Evolutionary conservation across 2,888 invertebrate species (phyloP), one percentile per base, ranked within the genome.

Genomic region (Junonia oenone): DNA sequence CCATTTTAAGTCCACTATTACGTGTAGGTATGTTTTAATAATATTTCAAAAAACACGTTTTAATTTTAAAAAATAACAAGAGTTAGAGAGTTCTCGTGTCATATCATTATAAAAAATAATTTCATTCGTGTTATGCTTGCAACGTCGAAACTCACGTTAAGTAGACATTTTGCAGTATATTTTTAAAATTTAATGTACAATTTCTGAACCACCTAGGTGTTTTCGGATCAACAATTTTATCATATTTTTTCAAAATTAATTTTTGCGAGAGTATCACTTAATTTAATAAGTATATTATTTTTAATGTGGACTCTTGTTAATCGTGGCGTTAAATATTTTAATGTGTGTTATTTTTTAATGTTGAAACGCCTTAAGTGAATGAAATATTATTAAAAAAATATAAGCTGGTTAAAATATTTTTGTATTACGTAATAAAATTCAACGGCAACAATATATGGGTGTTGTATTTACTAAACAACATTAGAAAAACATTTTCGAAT

Each of bases 91-190:
- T 29, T 15, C 45, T 45, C 29, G 29, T 29, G 29, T 45, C 45
- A 29, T 29, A 27, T 45, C 29, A 17, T 45, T 45, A 45, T 17
- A 40, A 40, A 38, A 45, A 45, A 22, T 29, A 29, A 45, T 19
- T 19, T 45, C 9, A n/a, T 45, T 45, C 11, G 15, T 29, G 45
- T 45, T 45, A 14, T 29, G 29, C 11, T 45, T 29, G 45, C 45
- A 29, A 15, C 45, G 17, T 17, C 15, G 19, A 40, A 19, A 40
- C 17, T 19, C 38, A 19, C 17, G 38, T 2, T 17, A n/a, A 40
- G 38, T 40, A 19, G 17, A 40, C 19, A 19, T 40, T 40, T 40
- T 6, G 38, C 19, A 5, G 38, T 40, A 17, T 45, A 15, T 29
- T 26, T 29, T 45, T 29, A 9, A 27, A 45, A 45, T 45, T n/a